A percentile compares a stretch with the other conserved stretches of the same genome.
Evolutionary conservation across 2,113 vertebrate genomes (phyloP).

Genomic region (Oryzias curvinotus): DNA sequence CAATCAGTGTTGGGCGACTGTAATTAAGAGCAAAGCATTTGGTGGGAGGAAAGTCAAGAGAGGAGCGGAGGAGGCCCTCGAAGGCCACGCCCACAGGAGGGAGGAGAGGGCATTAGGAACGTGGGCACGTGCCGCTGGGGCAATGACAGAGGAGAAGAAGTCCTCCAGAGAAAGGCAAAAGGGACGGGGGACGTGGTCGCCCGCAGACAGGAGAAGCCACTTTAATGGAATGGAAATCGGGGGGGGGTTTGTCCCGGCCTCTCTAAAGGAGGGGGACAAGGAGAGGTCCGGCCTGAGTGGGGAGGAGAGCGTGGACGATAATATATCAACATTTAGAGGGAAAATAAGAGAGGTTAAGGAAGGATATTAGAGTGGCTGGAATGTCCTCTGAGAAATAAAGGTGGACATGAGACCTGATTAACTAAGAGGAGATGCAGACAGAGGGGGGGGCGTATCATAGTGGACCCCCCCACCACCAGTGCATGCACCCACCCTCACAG

Average conservation of each 20-base stretch:
- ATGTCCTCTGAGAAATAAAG: constrained; percentile 73
- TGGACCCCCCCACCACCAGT: constrained; percentile 17
- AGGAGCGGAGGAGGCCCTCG: constrained; percentile 50
- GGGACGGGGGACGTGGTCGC: constrained; percentile 64
- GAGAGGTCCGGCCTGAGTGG: constrained; percentile 71
- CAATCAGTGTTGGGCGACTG: constrained; percentile 83
- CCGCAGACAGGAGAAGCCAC: constrained; percentile 64
- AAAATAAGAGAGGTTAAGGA: constrained; percentile 77
- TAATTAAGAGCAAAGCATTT: constrained; percentile 82
- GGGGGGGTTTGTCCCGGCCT: constrained; percentile 69
- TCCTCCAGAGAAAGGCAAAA: constrained; percentile 70
- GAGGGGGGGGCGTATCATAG: constrained; percentile 49
- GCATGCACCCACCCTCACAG: constrained; percentile 7
- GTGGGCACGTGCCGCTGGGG: constrained; percentile 72
- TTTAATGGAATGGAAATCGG: constrained; percentile 82
- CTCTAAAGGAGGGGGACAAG: constrained; percentile 72
- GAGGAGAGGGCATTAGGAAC: constrained; percentile 75
- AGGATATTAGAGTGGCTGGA: constrained; percentile 72
- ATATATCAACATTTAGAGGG: constrained; percentile 77
- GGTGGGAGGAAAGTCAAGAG: constrained; percentile 74
- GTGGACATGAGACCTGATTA: constrained; percentile 69
- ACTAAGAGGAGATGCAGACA: constrained; percentile 64
- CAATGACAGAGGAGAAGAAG: constrained; percentile 50
- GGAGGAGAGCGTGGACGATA: constrained; percentile 69
- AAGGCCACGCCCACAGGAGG: constrained; percentile 31